A percentile compares a stretch with the other conserved stretches of the same genome.
Conservation (phyloP, 2,113 vertebrate species). For the Dipodomys merriami region DNA sequence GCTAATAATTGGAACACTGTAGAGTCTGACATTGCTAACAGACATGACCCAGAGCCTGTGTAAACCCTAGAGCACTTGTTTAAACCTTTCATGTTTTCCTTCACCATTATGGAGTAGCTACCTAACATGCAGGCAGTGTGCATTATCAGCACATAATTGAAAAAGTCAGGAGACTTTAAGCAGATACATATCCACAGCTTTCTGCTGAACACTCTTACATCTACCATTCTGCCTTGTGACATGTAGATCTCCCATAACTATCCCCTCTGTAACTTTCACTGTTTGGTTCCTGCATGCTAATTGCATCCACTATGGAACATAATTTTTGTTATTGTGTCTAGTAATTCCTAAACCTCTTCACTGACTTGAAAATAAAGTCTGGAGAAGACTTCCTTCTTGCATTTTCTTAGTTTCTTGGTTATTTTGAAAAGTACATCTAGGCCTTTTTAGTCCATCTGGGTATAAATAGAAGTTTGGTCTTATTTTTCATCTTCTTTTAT, state of each 20-base stretch:
- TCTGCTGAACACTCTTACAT: neutral
- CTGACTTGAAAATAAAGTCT: too few species aligned
- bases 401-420: neutral
- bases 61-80: neutral
- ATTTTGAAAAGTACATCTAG: neutral
- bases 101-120: too few species aligned
- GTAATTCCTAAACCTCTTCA: too few species aligned
- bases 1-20: neutral
- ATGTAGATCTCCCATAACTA: neutral
- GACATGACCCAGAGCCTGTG: too few species aligned
- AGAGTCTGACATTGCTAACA: neutral
- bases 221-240: neutral
- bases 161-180: neutral
- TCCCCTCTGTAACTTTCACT: neutral
- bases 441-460: neutral
- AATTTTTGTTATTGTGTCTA: too few species aligned
- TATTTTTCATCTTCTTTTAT: neutral
- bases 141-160: neutral
- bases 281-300: too few species aligned
- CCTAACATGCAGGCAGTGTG: neutral
- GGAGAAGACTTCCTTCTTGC: too few species aligned
- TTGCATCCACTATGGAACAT: too few species aligned
- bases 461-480: neutral
- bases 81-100: too few species aligned
- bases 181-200: neutral